Conservation (phyloP, 2,113 vertebrate species). For the Ictidomys tridecemlineatus region DNA sequence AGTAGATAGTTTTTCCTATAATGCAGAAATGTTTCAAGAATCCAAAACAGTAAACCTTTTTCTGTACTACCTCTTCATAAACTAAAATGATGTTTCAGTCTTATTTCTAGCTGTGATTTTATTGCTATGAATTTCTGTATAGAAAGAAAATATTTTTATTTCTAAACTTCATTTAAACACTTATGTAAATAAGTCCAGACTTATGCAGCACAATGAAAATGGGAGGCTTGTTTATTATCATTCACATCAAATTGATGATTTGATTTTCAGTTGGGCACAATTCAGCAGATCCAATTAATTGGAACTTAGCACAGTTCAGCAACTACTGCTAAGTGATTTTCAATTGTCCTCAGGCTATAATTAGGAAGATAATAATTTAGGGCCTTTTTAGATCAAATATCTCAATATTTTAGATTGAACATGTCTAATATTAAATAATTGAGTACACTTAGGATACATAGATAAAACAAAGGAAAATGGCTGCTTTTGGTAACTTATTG, state of each 20-base stretch:
- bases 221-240: constrained; percentile 10
- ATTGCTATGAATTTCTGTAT: not conserved
- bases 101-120: constrained; percentile 43
- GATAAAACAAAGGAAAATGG: not conserved
- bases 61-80: not conserved
- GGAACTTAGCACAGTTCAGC: constrained; percentile 49
- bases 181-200: not conserved
- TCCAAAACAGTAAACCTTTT: not conserved
- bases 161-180: constrained; percentile 6
- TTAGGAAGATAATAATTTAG: constrained; percentile 2
- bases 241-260: constrained; percentile 36
- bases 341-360: constrained; percentile 36
- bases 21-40: constrained; percentile 19
- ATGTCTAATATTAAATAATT: constrained; percentile 24
- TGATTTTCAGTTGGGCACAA: constrained; percentile 39
- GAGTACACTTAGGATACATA: not conserved
- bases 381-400: constrained; percentile 21
- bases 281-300: constrained; percentile 53
- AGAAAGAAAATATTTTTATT: not conserved
- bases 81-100: not conserved
- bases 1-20: not conserved
- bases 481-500: not conserved
- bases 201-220: constrained; percentile 36
- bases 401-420: constrained; percentile 30
- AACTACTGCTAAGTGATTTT: constrained; percentile 48